phyloP scores from a whole-genome alignment of 2,113 vertebrate species.

The Bufo gargarizans region DNA sequence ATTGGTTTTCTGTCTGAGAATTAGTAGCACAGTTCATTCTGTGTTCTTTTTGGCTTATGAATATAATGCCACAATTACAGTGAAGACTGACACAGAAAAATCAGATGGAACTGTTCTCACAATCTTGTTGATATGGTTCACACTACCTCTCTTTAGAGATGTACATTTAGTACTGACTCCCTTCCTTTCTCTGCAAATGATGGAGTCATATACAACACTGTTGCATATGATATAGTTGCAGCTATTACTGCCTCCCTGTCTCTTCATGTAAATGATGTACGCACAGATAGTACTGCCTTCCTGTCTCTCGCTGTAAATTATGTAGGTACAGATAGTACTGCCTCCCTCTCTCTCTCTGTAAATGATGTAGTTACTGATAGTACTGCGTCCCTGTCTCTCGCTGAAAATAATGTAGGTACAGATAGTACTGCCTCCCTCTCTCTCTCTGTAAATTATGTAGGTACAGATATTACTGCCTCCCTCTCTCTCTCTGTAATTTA shows the following conservation, averaged over 20 bases:
- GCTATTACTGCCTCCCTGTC: background rate
- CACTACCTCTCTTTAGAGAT: too few species aligned
- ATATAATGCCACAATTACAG: background rate
- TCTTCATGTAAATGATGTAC: background rate
- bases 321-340: too few species aligned
- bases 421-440: background rate
- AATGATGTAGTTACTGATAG: background rate
- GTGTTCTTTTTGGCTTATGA: background rate
- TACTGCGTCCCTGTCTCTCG: background rate
- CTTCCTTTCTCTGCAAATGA: background rate
- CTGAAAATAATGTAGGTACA: background rate
- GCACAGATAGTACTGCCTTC: background rate
- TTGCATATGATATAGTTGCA: background rate
- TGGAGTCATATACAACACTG: background rate
- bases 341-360: background rate
- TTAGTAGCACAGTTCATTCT: background rate
- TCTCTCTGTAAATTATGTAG: background rate
- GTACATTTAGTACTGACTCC: background rate
- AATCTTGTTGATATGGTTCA: too few species aligned
- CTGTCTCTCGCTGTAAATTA: background rate
- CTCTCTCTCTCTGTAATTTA: background rate
- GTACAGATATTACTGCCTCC: too few species aligned
- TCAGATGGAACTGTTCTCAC: background rate
- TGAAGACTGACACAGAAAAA: background rate
- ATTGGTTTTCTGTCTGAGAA: background rate